A percentile compares a stretch with the other conserved stretches of the same genome.
These are phyloP conservation scores for Tetropium fuscum DNA, from an alignment of 2,888 invertebrate species.

Conservation along the genomic window DNA sequence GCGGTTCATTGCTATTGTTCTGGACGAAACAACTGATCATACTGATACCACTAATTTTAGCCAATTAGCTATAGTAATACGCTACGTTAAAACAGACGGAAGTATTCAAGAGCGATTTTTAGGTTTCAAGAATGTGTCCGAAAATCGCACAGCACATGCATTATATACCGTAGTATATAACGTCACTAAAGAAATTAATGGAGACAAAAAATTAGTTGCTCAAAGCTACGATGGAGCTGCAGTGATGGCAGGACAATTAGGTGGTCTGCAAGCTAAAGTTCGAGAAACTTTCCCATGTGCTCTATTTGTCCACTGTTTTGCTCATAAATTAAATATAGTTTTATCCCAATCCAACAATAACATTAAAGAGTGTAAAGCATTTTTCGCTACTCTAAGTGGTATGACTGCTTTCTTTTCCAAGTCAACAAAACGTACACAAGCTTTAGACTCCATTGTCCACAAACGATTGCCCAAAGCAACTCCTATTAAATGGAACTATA, in stretches of 20 bases:
- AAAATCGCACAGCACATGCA: slow-evolving; percentile 43
- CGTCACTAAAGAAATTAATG: slow-evolving; percentile 42
- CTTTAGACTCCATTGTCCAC: too few species aligned
- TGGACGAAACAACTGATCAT: slow-evolving; percentile 51
- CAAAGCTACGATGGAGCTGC: slow-evolving; percentile 55
- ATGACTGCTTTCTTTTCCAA: slow-evolving; percentile 43
- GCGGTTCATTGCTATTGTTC: slow-evolving; percentile 45
- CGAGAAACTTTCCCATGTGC: slow-evolving; percentile 43
- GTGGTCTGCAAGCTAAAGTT: slow-evolving; percentile 53
- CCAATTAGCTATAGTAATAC: slow-evolving; percentile 46
- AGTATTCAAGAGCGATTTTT: slow-evolving; percentile 47
- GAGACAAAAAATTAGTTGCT: slow-evolving; percentile 52
- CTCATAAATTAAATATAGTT: slow-evolving; percentile 48
- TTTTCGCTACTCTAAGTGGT: slow-evolving; percentile 40
- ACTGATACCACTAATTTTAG: slow-evolving; percentile 46
- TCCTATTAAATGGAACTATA: slow-evolving; percentile 27
- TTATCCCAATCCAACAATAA: slow-evolving; percentile 30
- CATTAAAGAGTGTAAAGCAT: slow-evolving; percentile 32
- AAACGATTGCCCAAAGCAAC: slow-evolving; percentile 22
- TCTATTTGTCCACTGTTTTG: slow-evolving; percentile 48
- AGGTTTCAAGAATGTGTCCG: slow-evolving; percentile 49
- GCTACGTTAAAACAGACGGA: slow-evolving; percentile 28
- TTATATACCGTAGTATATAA: slow-evolving; percentile 42
- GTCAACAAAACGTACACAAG: slow-evolving; percentile 41
- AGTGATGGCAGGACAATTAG: slow-evolving; percentile 49